phyloP scores from a whole-genome alignment of 2,113 vertebrate genomes.

The Fregetta grallaria region DNA sequence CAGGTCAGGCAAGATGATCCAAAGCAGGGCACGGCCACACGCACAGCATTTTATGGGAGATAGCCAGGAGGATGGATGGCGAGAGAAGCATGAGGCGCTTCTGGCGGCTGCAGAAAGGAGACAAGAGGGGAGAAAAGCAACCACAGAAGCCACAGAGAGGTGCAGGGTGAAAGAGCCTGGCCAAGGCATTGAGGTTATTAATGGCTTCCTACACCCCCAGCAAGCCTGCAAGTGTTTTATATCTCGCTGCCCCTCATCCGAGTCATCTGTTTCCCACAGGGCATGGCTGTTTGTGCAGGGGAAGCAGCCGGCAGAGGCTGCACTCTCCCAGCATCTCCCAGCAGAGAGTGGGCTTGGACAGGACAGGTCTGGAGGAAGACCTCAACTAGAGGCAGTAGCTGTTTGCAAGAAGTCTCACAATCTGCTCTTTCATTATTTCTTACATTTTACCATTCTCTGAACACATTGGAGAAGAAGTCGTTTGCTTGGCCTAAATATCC shows the following conservation, averaged over 20 bases:
- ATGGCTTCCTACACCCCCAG: background rate
- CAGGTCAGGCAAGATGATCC: background rate
- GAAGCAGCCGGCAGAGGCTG: background rate
- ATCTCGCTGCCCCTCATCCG: background rate
- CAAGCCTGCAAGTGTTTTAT: background rate
- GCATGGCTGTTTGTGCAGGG: background rate
- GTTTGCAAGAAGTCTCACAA: background rate
- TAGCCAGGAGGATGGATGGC: background rate
- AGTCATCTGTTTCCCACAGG: background rate
- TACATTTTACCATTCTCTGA: background rate
- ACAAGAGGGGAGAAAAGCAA: background rate
- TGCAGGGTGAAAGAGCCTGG: background rate
- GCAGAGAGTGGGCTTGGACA: background rate
- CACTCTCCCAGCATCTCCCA: background rate
- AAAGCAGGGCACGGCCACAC: background rate
- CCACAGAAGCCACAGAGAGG: background rate
- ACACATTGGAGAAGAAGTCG: background rate
- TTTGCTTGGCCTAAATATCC: background rate
- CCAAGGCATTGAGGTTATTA: background rate
- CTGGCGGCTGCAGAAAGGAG: background rate
- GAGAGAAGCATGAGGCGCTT: background rate
- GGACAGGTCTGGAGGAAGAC: background rate
- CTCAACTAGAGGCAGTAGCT: background rate
- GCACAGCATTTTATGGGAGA: rapidly evolving
- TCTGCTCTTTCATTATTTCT: background rate